Evolutionary conservation across 2,888 invertebrate species (phyloP), one percentile per base, ranked within the genome.

Genomic region (Harpagoxenus sublaevis): DNA sequence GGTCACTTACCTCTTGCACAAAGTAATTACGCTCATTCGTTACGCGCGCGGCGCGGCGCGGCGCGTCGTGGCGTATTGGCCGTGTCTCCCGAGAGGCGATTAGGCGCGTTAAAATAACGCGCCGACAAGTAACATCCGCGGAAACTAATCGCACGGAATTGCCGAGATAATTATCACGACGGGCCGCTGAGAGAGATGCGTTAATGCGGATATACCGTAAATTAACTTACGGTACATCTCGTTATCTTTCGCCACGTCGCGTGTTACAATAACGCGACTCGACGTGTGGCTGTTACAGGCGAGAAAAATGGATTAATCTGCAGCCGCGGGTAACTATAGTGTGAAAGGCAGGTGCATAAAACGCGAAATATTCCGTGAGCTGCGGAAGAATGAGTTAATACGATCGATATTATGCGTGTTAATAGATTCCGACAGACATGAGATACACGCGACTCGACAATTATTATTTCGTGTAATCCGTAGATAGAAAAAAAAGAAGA

Each of bases 1-100:
- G 89, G 89, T 88, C 73, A 75, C 84, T 84, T 79, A 86, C 87
- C 83, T 62, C 74, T 84, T 84, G 73, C 79, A 62, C 60, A 73
- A 81, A 81, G 79, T 81, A 81, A 73, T 81, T 81, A 60, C 66
- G 51, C 48, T 73, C 73, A 60, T 81, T 81, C 48, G 60, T 77
- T 65, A 42, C 39, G 39, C 65, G 39, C 65, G 31, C 73, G 45
- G 28, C 65, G 28, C 51, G 51, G 4, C 45, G 12, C 53, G 66
- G 15, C 35, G 51, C 45, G 42, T 12, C 23, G 18, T 18, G 35
- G 5, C n/a, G 8, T 53, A 65, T 53, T n/a, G 48, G 18, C 8
- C 39, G 39, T 39, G 39, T 39, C 60, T 23, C 23, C 23, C 18
- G 48, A 48, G 23, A 60, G 60, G 23, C 48, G 71, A 68, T 68